Evolutionary conservation across 2,888 invertebrate species (phyloP).

Genomic region (Cryptocephalus primarius): DNA sequence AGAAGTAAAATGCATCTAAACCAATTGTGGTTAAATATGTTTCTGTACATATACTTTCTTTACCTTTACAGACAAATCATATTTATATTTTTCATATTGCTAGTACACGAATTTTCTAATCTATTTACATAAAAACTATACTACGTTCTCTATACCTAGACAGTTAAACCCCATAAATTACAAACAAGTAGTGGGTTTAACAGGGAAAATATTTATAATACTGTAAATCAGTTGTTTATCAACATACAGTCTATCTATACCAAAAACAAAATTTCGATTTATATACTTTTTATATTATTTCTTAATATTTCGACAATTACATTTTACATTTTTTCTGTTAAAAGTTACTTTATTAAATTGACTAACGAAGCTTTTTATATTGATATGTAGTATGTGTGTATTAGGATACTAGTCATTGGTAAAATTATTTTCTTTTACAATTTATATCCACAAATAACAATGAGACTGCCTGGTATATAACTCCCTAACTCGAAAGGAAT

Average conservation of each 20-base stretch:
- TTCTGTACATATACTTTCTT: constrained; percentile 1
- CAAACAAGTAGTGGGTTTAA: neutral
- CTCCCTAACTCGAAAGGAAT: too few relatives aligned
- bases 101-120: constrained; percentile 39
- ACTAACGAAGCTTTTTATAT: too few relatives aligned
- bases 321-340: too few relatives aligned
- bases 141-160: neutral
- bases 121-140: constrained; percentile 26
- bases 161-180: neutral
- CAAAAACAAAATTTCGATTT: neutral
- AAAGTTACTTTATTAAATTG: too few relatives aligned
- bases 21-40: neutral
- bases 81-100: constrained; percentile 32
- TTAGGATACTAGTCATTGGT: too few relatives aligned
- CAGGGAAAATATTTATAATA: neutral
- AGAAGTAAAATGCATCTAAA: neutral
- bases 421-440: too few relatives aligned
- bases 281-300: too few relatives aligned
- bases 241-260: neutral
- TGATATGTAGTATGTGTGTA: too few relatives aligned
- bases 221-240: neutral
- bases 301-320: too few relatives aligned
- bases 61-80: neutral
- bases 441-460: too few relatives aligned
- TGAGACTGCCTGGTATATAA: too few relatives aligned